A percentile compares a stretch with the other conserved stretches of the same genome.
These are phyloP conservation scores for Sebastes hubbsi DNA, from an alignment of 2,797 vertebrate genomes.

Conservation along the genomic window DNA sequence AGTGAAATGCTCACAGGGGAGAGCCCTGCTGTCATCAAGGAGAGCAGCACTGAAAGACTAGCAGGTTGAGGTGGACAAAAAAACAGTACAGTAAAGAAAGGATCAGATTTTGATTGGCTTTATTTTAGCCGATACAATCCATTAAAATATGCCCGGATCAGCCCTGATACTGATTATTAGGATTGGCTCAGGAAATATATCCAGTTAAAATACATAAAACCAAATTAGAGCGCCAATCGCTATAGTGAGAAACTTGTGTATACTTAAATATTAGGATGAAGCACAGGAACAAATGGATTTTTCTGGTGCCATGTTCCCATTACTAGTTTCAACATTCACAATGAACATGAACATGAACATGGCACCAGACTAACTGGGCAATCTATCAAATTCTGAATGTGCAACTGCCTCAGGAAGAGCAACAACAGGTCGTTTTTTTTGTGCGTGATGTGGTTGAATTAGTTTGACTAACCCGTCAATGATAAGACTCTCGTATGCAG, in stretches of 20 bases:
- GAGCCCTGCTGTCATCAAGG: background rate
- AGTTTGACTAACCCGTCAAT: conserved; percentile 88
- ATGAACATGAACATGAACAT: no score
- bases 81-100: background rate
- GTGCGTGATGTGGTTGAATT: background rate
- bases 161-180: no score
- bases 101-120: background rate
- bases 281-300: background rate
- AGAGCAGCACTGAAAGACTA: background rate
- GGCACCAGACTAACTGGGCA: background rate
- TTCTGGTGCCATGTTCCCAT: background rate
- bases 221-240: background rate
- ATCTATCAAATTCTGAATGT: background rate
- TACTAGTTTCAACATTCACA: no score
- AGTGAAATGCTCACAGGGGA: background rate
- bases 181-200: no score
- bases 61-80: background rate
- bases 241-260: no score
- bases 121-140: background rate
- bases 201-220: background rate
- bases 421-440: background rate
- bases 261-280: background rate
- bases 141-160: no score
- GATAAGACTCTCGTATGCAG: conserved; percentile 93
- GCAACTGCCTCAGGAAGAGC: background rate